Base-by-base conservation (phyloP, 2,888 invertebrate genomes). In the Melinaea menophilus region DNA sequence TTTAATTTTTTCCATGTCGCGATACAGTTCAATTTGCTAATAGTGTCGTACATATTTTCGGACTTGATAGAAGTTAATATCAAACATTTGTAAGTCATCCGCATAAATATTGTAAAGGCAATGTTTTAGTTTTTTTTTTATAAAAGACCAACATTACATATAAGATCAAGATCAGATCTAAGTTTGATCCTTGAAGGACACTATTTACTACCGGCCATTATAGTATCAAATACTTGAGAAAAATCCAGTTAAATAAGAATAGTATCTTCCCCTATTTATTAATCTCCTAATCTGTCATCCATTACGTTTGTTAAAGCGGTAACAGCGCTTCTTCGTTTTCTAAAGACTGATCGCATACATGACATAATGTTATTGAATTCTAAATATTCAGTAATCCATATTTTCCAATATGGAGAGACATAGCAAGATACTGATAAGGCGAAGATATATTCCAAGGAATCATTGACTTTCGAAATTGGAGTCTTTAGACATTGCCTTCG, bases 371-470 rank as follows among this genome's bases (percentile, higher is more conserved):
- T 47, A 9, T 64, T 45, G 11, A 5, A 31, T 5, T 56, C 58
- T n/a, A 64, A 12, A 56, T 56, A 65, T 48, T 57, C 58, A 3
- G 31, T 56, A 11, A 68, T 58, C 58, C 13, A 58, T 51, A 22
- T 54, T 65, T 51, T 62, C 67, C 37, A 61, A 31, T 11, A 68
- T 65, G 11, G 67, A 65, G 7, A 65, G 4, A 9, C 62, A 64
- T 2, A 63, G 58, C 13, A 67, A 56, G 13, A 54, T 22, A 22
- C 22, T 22, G 22, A 22, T 22, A 22, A 22, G 22, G 22, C 22
- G 54, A 5, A 67, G 35, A 22, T 64, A 3, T 56, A 22, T 41
- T 48, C 11, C n/a, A 13, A 22, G 11, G 58, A 46, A 46, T 60
- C 61, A 51, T 13, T 35, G 35, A 13, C 60, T 55, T 64, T 67